A percentile compares a stretch with the other conserved stretches of the same genome.
These are phyloP conservation scores for Turdus rufiventris DNA, from an alignment of 2,113 vertebrate genomes.

Conservation along the genomic window DNA sequence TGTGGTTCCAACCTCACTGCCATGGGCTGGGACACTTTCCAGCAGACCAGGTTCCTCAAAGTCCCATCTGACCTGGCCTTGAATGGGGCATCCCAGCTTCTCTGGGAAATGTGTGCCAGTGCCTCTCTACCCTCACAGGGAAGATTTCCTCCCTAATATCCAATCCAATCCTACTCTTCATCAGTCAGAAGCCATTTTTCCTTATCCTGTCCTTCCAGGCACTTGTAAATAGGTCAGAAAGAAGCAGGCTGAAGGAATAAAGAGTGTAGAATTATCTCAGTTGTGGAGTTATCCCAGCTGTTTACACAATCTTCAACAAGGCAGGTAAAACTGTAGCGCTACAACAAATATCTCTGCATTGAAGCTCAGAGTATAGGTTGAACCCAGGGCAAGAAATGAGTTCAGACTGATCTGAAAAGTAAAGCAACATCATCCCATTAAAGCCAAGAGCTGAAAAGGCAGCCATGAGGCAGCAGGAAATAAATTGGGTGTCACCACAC, in stretches of 20 bases:
- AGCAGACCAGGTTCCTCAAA: background rate
- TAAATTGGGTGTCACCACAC: background rate
- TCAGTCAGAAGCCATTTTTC: background rate
- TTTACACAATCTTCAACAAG: background rate
- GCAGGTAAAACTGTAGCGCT: background rate
- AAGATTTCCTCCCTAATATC: background rate
- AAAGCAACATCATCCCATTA: background rate
- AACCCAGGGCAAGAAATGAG: background rate
- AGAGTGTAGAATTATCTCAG: background rate
- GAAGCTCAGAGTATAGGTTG: background rate
- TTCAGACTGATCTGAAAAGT: background rate
- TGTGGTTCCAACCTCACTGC: background rate
- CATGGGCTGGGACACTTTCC: too few relatives aligned
- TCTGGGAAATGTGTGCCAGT: background rate
- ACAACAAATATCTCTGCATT: background rate
- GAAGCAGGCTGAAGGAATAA: background rate
- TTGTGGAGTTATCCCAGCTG: background rate
- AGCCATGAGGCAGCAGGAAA: background rate
- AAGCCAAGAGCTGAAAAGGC: background rate
- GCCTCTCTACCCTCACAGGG: background rate
- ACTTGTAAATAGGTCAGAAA: background rate
- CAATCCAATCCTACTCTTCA: background rate
- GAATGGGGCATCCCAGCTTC: background rate
- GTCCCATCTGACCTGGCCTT: background rate
- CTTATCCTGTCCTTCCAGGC: background rate